Percentiles rank a stretch among this genome's conserved stretches.
Evolutionary conservation across 2,888 invertebrate species (phyloP).

Genomic region (Brachyptera risi): DNA sequence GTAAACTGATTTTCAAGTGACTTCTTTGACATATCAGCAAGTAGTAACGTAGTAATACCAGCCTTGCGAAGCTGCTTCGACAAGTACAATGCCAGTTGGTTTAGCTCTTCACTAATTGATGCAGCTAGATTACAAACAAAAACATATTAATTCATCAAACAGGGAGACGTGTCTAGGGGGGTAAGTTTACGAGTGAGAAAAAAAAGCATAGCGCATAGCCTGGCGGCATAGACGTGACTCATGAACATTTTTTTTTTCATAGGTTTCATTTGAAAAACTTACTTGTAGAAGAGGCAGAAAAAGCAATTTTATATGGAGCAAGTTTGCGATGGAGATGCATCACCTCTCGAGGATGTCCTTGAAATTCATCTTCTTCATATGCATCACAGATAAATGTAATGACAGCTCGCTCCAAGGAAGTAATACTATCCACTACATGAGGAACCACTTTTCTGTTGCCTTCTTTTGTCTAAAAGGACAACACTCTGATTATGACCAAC

Average conservation of each 20-base stretch:
- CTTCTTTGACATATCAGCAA: slow-evolving; percentile 39
- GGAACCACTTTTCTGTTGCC: slow-evolving; percentile 43
- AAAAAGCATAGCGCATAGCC: too few species aligned
- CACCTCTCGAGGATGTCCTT: slow-evolving; percentile 41
- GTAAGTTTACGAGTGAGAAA: not conserved
- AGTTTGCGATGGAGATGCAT: slow-evolving; percentile 64
- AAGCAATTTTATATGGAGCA: slow-evolving; percentile 71
- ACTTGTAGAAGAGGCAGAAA: slow-evolving; percentile 43
- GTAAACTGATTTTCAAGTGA: slow-evolving; percentile 41
- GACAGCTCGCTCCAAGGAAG: slow-evolving; percentile 51
- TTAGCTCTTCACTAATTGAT: slow-evolving; percentile 45
- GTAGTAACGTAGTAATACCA: slow-evolving; percentile 44
- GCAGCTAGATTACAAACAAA: slow-evolving; percentile 37
- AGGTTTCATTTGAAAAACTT: not conserved
- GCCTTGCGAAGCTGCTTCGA: slow-evolving; percentile 50
- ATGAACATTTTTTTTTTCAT: not conserved
- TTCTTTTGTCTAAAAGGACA: slow-evolving; percentile 43
- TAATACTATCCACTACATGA: slow-evolving; percentile 48
- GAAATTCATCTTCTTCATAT: slow-evolving; percentile 47
- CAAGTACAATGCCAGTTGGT: slow-evolving; percentile 53
- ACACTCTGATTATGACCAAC: too few species aligned
- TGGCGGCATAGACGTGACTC: not conserved
- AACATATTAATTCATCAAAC: not conserved
- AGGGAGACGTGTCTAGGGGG: not conserved
- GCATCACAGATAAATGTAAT: slow-evolving; percentile 57